Evolutionary conservation across 1,140 invertebrate genomes (phyloP), one percentile per base, ranked within the genome.

Genomic region (Scaptomyza montana): DNA sequence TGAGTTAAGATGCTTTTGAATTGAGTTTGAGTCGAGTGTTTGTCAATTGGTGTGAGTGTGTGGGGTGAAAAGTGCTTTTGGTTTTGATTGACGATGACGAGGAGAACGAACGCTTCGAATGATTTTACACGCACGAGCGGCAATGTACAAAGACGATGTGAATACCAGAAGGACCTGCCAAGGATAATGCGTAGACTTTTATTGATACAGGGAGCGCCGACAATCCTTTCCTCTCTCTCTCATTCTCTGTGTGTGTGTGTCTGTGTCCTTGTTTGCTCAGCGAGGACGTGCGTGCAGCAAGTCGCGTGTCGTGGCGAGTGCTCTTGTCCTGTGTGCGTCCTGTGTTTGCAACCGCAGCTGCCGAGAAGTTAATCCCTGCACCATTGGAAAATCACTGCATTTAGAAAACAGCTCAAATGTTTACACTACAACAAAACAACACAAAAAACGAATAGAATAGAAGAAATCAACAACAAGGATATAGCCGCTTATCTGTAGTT

Each of bases 41-140:
- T 78, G 75, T 74, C 71, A 74, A 74, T 39, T 51, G 53, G 33
- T 13, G 10, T 3, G 12, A 3, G 21, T 16, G 46, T n/a, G 3
- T 1, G 28, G 1, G 10, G 19, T 74, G 67, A 36, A 87, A 81
- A 87, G 72, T 72, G 70, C 68, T 73, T 87, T 86, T 77, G 68
- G 54, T 84, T 70, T 67, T 87, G 82, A 87, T 87, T 87, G 82
- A 87, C 82, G 33, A 36, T 36, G 33, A 36, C 33, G 33, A 36
- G 33, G 8, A 9, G 6, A 84, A 87, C 65, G 6, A 84, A 87
- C 65, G 84, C 82, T 77, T 78, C 75, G 81, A 87, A 78, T 87
- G 82, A 89, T 87, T 87, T 87, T 89, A 89, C 76, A 87, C 78
- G 82, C 82, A 87, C 82, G 82, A 79, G 84, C 79, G 79, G 69